phyloP scores from a whole-genome alignment of 2,797 vertebrate genomes.

The Anabacerthia variegaticeps region DNA sequence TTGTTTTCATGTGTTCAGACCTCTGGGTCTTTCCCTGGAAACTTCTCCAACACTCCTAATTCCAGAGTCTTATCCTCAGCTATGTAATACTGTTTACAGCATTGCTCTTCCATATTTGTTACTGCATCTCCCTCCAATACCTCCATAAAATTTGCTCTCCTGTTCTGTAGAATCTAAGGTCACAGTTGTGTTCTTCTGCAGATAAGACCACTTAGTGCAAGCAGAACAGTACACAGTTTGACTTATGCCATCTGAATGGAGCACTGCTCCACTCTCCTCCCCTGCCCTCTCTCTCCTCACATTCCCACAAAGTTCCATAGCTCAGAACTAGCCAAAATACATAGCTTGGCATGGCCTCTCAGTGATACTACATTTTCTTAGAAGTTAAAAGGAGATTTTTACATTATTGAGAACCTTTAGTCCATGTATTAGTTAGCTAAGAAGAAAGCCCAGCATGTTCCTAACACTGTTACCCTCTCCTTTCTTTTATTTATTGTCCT shows the following conservation, averaged over 20 bases:
- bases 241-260: fast-evolving
- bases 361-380: background rate
- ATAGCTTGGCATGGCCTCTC: background rate
- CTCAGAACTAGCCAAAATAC: background rate
- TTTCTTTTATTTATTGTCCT: background rate
- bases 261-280: background rate
- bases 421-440: background rate
- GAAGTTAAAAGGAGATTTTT: background rate
- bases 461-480: background rate
- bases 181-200: background rate
- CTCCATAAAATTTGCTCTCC: background rate
- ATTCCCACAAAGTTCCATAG: background rate
- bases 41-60: background rate
- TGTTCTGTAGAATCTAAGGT: background rate
- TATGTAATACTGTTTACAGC: background rate
- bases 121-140: background rate
- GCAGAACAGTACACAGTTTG: background rate
- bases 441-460: background rate
- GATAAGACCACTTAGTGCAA: background rate
- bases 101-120: background rate
- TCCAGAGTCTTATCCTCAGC: background rate
- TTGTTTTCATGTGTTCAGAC: background rate
- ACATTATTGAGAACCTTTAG: background rate
- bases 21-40: background rate
- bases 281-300: background rate